Percentiles rank a stretch among this genome's conserved stretches.
phyloP scores from a whole-genome alignment of 2,888 invertebrate species.

The Seira musarum region DNA sequence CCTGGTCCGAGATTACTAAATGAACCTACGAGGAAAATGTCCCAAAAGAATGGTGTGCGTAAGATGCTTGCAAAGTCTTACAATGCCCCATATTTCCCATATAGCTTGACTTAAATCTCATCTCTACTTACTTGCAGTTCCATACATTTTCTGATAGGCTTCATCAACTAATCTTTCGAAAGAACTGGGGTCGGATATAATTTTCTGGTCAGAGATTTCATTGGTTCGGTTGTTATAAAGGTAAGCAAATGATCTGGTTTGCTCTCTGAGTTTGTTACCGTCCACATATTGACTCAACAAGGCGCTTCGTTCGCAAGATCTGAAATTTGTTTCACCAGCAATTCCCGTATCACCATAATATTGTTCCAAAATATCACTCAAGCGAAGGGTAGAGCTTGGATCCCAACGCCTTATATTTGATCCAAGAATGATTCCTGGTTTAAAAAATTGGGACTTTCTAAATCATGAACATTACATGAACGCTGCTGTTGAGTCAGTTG shows the following conservation, averaged over 20 bases:
- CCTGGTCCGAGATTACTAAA: conserved; percentile 19
- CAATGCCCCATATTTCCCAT: conserved; percentile 2
- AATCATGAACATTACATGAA: no score
- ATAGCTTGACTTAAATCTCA: background rate
- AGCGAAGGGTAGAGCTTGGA: conserved; percentile 22
- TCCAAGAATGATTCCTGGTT: conserved; percentile 63
- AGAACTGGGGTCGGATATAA: conserved; percentile 14
- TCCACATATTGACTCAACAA: conserved; percentile 36
- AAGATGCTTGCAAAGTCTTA: background rate
- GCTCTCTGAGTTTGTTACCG: conserved; percentile 33
- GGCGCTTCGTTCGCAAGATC: conserved; percentile 59
- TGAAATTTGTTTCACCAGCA: conserved; percentile 43
- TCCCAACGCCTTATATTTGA: conserved; percentile 58
- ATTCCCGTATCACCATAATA: conserved; percentile 68
- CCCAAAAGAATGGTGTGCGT: no score
- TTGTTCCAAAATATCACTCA: conserved; percentile 63
- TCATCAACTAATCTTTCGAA: conserved; percentile 53
- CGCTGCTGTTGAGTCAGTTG: background rate
- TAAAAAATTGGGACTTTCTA: background rate
- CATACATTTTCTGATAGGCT: conserved; percentile 49
- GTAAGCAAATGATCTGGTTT: conserved; percentile 63
- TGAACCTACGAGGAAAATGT: conserved; percentile 28
- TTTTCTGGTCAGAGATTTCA: conserved; percentile 21
- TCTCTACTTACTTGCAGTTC: conserved; percentile 49
- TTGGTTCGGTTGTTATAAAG: conserved; percentile 59